These are phyloP conservation scores for Mus musculus DNA, from an alignment of 2,113 vertebrate species.

Conservation along the genomic window GRCm39 chr3:139428001-139428500, in stretches of 20 bases:
- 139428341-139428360: neutral
- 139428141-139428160: neutral
- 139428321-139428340: neutral
- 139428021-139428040: neutral
- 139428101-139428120: neutral
- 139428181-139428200: neutral
- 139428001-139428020: neutral
- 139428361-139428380: neutral
- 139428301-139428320: neutral
- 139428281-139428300: neutral
- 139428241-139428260: neutral
- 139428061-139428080: neutral
- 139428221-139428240: neutral
- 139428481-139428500: slow-evolving; percentile 2
- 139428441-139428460: neutral
- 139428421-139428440: neutral
- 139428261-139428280: neutral
- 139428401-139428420: neutral
- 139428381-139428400: neutral
- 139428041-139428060: neutral
- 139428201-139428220: neutral
- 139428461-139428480: neutral
- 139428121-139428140: slow-evolving; percentile 13
- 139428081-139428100: slow-evolving; percentile 5
- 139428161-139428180: neutral